Percentiles rank a stretch among this genome's conserved stretches.
Evolutionary conservation across 2,113 vertebrate genomes (phyloP).

Genomic region (Antidorcas marsupialis): DNA sequence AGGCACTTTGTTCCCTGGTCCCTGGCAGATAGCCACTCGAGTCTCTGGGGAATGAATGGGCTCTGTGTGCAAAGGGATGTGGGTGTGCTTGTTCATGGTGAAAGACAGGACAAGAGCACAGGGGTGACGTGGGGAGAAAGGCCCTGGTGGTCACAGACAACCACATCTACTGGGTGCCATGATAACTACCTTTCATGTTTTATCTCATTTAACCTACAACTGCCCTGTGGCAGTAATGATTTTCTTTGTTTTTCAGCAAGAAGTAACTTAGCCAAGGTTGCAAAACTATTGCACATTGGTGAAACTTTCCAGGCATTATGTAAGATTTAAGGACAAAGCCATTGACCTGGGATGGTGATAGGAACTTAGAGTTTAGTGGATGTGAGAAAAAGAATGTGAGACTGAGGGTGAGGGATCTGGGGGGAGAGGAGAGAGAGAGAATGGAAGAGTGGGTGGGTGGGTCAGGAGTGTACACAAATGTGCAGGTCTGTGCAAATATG

Average conservation of each 20-base stretch:
- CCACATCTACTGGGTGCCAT: too few relatives aligned
- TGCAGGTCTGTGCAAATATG: background rate
- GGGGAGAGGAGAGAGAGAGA: background rate
- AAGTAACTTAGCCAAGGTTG: background rate
- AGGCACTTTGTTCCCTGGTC: background rate
- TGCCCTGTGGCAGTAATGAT: background rate
- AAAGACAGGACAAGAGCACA: background rate
- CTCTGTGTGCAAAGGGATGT: background rate
- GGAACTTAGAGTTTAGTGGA: background rate
- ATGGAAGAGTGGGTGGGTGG: background rate
- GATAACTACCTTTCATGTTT: background rate
- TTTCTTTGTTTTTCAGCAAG: background rate
- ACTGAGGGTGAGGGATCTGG: background rate
- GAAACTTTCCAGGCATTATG: background rate
- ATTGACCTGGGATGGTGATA: background rate
- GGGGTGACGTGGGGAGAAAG: background rate
- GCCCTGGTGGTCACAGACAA: background rate
- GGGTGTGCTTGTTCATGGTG: too few relatives aligned
- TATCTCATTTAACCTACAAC: background rate
- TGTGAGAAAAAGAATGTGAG: background rate
- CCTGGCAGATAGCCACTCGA: background rate
- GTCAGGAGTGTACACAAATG: too few relatives aligned
- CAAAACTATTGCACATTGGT: background rate
- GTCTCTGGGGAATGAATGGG: background rate
- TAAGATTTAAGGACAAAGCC: background rate